Evolutionary conservation across 2,113 vertebrate genomes (phyloP).

Genomic region (Cephalopholis sonnerati): DNA sequence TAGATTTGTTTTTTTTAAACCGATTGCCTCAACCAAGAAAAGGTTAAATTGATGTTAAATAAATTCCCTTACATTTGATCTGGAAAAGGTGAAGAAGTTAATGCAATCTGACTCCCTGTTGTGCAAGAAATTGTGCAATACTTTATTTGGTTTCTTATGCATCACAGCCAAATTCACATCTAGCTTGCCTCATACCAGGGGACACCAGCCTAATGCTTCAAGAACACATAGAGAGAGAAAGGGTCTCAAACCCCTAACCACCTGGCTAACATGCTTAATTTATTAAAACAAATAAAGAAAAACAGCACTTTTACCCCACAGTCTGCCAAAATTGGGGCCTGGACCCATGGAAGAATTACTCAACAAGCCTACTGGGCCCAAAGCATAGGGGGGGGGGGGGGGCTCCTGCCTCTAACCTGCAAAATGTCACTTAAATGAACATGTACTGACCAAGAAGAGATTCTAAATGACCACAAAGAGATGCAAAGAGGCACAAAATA

Average conservation of each 20-base stretch:
- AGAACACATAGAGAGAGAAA: not conserved
- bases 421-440: too few species aligned
- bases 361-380: too few species aligned
- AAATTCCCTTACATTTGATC: not conserved
- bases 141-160: not conserved
- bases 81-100: not conserved
- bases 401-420: too few species aligned
- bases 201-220: not conserved
- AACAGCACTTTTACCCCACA: not conserved
- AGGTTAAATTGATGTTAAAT: not conserved
- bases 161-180: not conserved
- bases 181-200: not conserved
- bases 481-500: too few species aligned
- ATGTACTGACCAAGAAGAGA: too few species aligned
- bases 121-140: not conserved
- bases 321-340: not conserved
- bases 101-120: not conserved
- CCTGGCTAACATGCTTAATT: not conserved
- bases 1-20: constrained; percentile 1
- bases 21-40: constrained; percentile 1
- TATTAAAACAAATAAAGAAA: not conserved
- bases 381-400: too few species aligned
- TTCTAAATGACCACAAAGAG: too few species aligned
- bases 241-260: not conserved
- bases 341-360: too few species aligned